Evolutionary conservation across 2,888 invertebrate species (phyloP).

Genomic region (Plemyria rubiginata): DNA sequence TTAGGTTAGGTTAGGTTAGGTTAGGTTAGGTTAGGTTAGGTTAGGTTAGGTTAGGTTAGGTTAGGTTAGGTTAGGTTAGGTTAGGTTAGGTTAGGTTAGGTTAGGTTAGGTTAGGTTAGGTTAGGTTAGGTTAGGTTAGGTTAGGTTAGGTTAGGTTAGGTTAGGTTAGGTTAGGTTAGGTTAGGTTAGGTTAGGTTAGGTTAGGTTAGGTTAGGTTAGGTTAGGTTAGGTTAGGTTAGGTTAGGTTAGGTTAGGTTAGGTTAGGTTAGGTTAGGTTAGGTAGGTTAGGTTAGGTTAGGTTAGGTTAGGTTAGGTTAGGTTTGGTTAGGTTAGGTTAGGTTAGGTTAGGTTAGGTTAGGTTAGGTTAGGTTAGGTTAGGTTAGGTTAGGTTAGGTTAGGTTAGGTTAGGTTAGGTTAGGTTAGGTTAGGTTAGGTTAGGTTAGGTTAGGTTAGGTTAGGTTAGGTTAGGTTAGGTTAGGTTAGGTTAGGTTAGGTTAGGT

Average conservation of each 20-base stretch:
- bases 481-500: constrained; percentile 3
- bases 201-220: constrained; percentile 15
- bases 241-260: constrained; percentile 6
- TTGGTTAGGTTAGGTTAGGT: constrained; percentile 6
- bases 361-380: constrained; percentile 5
- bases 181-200: constrained; percentile 7
- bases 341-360: constrained; percentile 6
- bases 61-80: constrained; percentile 19
- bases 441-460: constrained; percentile 2
- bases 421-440: constrained; percentile 3
- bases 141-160: constrained; percentile 6
- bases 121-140: constrained; percentile 6
- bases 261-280: constrained; percentile 6
- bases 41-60: constrained; percentile 23
- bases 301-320: constrained; percentile 6
- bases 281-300: constrained; percentile 6
- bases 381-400: constrained; percentile 3
- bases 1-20: constrained; percentile 28
- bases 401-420: constrained; percentile 3
- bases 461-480: constrained; percentile 3
- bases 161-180: constrained; percentile 6
- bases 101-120: constrained; percentile 5
- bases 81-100: constrained; percentile 7
- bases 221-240: constrained; percentile 4
- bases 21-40: constrained; percentile 18